Base-by-base conservation (phyloP, 2,888 invertebrate species). In the Pharmacophagus antenor region DNA sequence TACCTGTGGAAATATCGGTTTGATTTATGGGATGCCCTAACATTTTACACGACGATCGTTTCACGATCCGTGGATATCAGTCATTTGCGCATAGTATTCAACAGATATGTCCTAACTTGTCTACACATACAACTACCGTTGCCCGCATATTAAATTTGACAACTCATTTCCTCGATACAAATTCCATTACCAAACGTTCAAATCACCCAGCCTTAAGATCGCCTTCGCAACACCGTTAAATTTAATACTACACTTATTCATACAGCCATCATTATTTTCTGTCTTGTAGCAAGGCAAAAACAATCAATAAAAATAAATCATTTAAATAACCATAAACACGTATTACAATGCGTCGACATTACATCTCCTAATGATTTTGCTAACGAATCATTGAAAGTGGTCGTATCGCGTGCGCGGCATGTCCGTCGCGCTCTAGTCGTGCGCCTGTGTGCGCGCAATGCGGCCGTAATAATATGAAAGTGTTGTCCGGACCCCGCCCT, bases 221-320 rank as follows among this genome's bases (percentile, higher is more conserved):
- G 84, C 85, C 87, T 88, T 86, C 85, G 85, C 85, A 87, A 87
- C 80, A 80, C 67, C 74, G 70, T 68, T n/a, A n/a, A 71, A 71
- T 70, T 78, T 87, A 87, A 86, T 89, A 79, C 84, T 83, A 88
- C 88, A 83, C 81, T 86, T 84, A 85, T 83, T 84, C 84, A 80
- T 82, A 79, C 84, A 75, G 70, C 82, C 81, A 85, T 87, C 88
- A 90, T 90, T 90, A 89, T 87, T 89, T 88, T 88, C 87, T 87
- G 90, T 90, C 90, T 87, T 70, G 84, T 84, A 88, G 84, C 89
- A 88, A 89, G 88, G 88, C 89, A 81, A 89, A 88, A 88, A 89
- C 89, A 86, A 90, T 89, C 88, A 90, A 90, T 90, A 90, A 89
- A 89, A 89, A 90, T 90, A 89, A 88, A 90, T 89, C 89, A 90